Evolutionary conservation across 2,797 vertebrate genomes (phyloP).

Genomic region (Smutsia gigantea): DNA sequence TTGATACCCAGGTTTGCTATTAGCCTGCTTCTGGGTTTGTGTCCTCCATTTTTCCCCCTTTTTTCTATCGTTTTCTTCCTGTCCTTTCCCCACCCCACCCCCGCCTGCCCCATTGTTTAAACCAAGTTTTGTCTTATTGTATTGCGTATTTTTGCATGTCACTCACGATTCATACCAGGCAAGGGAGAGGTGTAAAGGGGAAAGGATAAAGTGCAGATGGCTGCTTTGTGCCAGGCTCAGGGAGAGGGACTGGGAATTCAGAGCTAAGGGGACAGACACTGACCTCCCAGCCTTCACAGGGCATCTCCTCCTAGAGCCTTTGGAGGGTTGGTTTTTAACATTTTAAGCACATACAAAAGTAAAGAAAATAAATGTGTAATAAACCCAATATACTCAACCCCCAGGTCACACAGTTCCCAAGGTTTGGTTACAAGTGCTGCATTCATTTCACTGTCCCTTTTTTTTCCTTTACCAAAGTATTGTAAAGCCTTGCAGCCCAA

Average conservation of each 20-base stretch:
- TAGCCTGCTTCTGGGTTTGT: neutral
- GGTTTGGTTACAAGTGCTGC: neutral
- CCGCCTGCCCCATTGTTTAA: neutral
- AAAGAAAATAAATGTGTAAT: neutral
- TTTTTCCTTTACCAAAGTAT: neutral
- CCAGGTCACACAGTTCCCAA: neutral
- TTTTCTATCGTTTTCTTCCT: neutral
- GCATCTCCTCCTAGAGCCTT: neutral
- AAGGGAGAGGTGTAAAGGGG: neutral
- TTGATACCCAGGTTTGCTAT: too few species aligned
- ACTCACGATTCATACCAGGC: neutral
- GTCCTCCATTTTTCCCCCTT: neutral
- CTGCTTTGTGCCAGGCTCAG: neutral
- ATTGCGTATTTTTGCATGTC: neutral
- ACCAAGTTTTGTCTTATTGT: neutral
- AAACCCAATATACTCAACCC: neutral
- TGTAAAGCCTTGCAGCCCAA: neutral
- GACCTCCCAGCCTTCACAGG: neutral
- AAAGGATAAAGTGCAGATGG: neutral
- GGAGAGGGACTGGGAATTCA: neutral
- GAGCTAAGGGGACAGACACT: too few species aligned
- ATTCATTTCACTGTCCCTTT: neutral
- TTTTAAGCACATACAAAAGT: neutral
- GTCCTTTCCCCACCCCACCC: too few species aligned
- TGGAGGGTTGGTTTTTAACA: neutral